phyloP scores from a whole-genome alignment of 2,888 invertebrate species.

The Mechanitis mazaeus region DNA sequence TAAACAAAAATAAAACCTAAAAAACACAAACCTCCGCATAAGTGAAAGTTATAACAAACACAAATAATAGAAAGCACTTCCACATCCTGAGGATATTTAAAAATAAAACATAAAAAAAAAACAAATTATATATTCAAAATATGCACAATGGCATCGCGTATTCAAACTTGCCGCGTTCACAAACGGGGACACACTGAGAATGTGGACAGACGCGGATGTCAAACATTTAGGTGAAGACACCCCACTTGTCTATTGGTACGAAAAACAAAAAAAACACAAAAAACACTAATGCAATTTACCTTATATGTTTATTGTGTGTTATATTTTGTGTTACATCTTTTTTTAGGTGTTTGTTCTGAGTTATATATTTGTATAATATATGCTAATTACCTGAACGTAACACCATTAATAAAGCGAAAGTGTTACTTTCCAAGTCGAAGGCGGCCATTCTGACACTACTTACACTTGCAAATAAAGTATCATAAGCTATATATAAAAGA shows the following conservation, averaged over 20 bases:
- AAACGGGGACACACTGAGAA: conserved; percentile 61
- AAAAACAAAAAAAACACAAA: not conserved
- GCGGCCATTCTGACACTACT: conserved; percentile 24
- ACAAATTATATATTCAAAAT: conserved; percentile 46
- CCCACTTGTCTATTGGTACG: conserved; percentile 45
- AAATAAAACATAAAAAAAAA: conserved; percentile 40
- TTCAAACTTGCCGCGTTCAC: conserved; percentile 55
- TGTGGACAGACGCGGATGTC: conserved; percentile 33
- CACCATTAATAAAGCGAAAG: conserved; percentile 41
- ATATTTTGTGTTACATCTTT: not conserved
- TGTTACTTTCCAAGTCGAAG: conserved; percentile 49
- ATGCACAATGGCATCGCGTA: conserved; percentile 55
- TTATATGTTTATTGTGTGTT: not conserved
- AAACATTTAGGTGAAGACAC: conserved; percentile 50
- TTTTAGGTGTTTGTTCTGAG: not conserved
- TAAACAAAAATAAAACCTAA: not conserved
- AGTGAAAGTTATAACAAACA: conserved; percentile 60
- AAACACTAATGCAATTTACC: not conserved
- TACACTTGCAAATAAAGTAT: conserved; percentile 9
- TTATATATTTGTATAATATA: conserved; percentile 5
- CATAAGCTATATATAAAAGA: not conserved
- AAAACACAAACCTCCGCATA: conserved; percentile 53
- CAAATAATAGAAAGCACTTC: conserved; percentile 58
- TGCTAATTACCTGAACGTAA: conserved; percentile 14
- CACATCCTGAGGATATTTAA: conserved; percentile 54